Evolutionary conservation across 2,113 vertebrate genomes (phyloP).

Genomic region (Ornithorhynchus anatinus): DNA sequence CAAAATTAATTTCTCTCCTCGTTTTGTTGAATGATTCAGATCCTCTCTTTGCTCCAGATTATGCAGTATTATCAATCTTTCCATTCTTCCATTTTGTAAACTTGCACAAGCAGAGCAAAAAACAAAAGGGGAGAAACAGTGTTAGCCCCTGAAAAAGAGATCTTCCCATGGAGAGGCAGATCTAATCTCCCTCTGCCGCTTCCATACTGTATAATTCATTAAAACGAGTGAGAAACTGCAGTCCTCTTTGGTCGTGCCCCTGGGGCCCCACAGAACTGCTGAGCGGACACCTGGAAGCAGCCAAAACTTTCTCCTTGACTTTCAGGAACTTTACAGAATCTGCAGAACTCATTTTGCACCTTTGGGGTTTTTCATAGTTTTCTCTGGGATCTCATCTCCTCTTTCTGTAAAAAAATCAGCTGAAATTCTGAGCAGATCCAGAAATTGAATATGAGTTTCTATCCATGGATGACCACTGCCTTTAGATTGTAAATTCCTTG

Average conservation of each 20-base stretch:
- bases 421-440: no score
- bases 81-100: not conserved
- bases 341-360: no score
- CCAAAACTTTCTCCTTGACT: constrained; percentile 43
- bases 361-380: no score
- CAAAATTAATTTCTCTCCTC: not conserved
- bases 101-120: not conserved
- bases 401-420: no score
- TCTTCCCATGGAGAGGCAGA: constrained; percentile 47
- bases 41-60: constrained; percentile 13
- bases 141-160: no score
- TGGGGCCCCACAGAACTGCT: constrained; percentile 43
- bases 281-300: constrained; percentile 34
- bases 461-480: no score
- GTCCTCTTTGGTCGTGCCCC: constrained; percentile 50
- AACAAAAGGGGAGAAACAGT: not conserved
- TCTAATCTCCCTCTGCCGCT: constrained; percentile 37
- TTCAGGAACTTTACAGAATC: constrained; percentile 31
- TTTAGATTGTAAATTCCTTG: no score
- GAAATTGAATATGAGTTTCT: no score
- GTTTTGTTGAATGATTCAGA: constrained; percentile 1
- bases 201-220: constrained; percentile 43
- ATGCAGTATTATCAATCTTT: not conserved
- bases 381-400: no score
- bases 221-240: constrained; percentile 51